A percentile compares a stretch with the other conserved stretches of the same genome.
These are phyloP conservation scores for Xiphorhynchus erythropygius DNA, from an alignment of 2,797 vertebrate genomes.

Conservation along the genomic window DNA sequence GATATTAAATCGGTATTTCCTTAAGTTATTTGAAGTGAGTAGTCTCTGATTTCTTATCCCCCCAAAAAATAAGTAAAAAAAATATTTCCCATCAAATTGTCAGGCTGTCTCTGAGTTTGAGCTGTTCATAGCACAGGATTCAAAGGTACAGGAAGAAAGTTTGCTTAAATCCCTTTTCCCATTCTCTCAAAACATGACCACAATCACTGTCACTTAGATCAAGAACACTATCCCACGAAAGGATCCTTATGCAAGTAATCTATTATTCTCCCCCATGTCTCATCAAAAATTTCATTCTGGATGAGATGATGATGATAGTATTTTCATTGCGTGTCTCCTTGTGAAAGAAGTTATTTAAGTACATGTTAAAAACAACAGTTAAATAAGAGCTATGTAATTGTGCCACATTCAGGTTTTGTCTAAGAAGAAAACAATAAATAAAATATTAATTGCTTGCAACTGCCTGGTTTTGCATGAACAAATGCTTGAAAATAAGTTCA, in stretches of 20 bases:
- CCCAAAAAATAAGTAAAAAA: not conserved
- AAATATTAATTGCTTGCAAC: not conserved
- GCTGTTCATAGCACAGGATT: not conserved
- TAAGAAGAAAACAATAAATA: not conserved
- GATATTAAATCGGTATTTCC: not conserved
- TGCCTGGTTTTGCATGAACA: not conserved
- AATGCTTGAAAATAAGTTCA: not conserved
- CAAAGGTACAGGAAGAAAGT: not conserved
- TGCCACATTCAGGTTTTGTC: not conserved
- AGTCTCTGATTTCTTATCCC: not conserved
- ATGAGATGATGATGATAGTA: not conserved
- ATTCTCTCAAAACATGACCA: rapidly evolving
- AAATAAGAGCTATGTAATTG: not conserved
- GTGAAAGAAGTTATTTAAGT: not conserved
- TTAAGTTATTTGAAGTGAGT: not conserved
- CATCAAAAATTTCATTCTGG: not conserved
- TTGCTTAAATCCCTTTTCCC: not conserved
- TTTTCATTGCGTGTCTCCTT: not conserved
- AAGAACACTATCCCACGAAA: not conserved
- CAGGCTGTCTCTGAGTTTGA: not conserved
- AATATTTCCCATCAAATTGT: not conserved
- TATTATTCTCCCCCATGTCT: not conserved
- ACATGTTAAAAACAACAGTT: not conserved
- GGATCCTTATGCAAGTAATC: not conserved
- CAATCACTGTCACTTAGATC: not conserved